A percentile compares a stretch with the other conserved stretches of the same genome.
Conservation (phyloP, 2,888 invertebrate species). For the Oxystoma pomonae region DNA sequence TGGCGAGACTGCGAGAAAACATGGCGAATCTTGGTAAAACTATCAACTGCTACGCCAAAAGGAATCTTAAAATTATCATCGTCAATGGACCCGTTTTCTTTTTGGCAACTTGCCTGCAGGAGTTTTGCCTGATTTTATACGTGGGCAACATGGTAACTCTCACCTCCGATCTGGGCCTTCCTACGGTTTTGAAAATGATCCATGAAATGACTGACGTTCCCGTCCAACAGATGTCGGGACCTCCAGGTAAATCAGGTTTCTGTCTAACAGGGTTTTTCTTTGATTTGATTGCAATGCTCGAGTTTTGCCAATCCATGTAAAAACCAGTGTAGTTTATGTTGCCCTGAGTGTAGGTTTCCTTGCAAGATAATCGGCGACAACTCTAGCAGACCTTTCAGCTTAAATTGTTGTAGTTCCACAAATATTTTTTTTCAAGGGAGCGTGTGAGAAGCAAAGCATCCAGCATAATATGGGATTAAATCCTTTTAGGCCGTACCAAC, state of each 20-base stretch:
- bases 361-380: too few species aligned
- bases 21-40: neutral
- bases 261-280: too few species aligned
- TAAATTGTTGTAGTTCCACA: too few species aligned
- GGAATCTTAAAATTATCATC: neutral
- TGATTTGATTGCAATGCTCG: too few species aligned
- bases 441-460: too few species aligned
- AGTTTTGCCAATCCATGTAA: too few species aligned
- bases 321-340: too few species aligned
- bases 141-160: conserved; percentile 52
- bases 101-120: neutral
- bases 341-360: too few species aligned
- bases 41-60: neutral
- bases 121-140: neutral
- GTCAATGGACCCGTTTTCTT: neutral
- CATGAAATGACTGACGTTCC: conserved; percentile 45
- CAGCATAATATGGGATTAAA: conserved; percentile 12
- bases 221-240: conserved; percentile 52
- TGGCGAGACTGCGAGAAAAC: too few species aligned
- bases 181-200: conserved; percentile 25
- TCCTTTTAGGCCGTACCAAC: conserved; percentile 4
- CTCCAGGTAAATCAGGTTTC: too few species aligned
- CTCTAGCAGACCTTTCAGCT: too few species aligned
- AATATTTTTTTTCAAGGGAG: conserved; percentile 5
- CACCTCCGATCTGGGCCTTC: conserved; percentile 53